Evolutionary conservation across 2,888 invertebrate genomes (phyloP).

Genomic region (Halictus ligatus): DNA sequence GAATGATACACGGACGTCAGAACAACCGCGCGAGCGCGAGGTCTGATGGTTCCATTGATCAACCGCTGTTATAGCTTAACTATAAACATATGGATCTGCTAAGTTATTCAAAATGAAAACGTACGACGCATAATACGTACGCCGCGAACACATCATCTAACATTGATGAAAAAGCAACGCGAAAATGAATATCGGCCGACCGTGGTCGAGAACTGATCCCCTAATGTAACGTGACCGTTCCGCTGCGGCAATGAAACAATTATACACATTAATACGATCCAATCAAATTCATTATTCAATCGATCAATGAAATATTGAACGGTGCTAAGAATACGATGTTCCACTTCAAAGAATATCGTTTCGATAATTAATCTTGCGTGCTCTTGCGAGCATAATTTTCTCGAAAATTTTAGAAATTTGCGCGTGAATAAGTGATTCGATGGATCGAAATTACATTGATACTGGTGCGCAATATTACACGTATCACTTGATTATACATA

Average conservation of each 20-base stretch:
- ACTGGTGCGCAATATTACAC: constrained; percentile 15
- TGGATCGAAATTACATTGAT: constrained; percentile 25
- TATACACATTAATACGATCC: constrained; percentile 35
- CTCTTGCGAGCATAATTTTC: background rate
- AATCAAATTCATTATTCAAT: constrained; percentile 40
- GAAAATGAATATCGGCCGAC: background rate
- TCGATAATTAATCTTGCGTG: background rate
- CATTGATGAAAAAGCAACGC: background rate
- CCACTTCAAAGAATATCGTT: constrained; percentile 7
- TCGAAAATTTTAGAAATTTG: constrained; percentile 21
- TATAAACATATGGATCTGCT: constrained; percentile 63
- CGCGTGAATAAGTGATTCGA: constrained; percentile 23
- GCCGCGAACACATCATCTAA: background rate
- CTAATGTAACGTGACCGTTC: background rate
- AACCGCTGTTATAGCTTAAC: constrained; percentile 62
- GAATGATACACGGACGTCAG: constrained; percentile 35
- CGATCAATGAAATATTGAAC: constrained; percentile 24
- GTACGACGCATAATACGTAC: constrained; percentile 32
- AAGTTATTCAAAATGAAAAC: constrained; percentile 52
- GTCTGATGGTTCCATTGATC: constrained; percentile 68
- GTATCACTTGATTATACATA: background rate
- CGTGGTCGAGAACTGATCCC: background rate
- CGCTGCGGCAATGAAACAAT: constrained; percentile 30
- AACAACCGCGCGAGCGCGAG: constrained; percentile 67
- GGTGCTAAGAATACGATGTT: background rate